A percentile compares a stretch with the other conserved stretches of the same genome.
Conservation (phyloP, 2,888 invertebrate species). For the Amphipyra tragopoginis region DNA sequence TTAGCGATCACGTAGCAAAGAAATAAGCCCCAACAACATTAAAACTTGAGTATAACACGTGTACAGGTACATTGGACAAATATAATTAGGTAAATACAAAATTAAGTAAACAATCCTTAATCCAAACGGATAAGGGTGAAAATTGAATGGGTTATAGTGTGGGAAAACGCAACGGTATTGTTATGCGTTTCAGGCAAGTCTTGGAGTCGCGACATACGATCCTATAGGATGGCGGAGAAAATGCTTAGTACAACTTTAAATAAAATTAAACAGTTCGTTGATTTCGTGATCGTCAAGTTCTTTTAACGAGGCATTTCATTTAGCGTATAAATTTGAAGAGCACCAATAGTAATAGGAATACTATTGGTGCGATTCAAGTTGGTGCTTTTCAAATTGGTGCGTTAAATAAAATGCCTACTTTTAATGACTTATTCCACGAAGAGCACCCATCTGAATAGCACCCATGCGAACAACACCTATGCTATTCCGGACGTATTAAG, state of each 20-base stretch:
- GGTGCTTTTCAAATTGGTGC: too few relatives aligned
- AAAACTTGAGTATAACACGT: slow-evolving; percentile 71
- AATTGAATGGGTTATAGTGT: slow-evolving; percentile 32
- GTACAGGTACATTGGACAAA: slow-evolving; percentile 61
- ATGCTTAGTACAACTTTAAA: not conserved
- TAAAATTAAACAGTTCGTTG: too few relatives aligned
- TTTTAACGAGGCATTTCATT: too few relatives aligned
- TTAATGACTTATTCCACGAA: too few relatives aligned
- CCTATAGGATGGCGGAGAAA: slow-evolving; percentile 16
- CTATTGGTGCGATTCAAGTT: too few relatives aligned
- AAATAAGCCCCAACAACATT: slow-evolving; percentile 72
- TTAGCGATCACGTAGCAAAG: slow-evolving; percentile 69
- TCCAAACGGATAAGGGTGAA: slow-evolving; percentile 29
- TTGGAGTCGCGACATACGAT: slow-evolving; percentile 56
- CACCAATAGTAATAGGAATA: too few relatives aligned
- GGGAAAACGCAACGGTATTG: slow-evolving; percentile 55
- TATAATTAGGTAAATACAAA: slow-evolving; percentile 34
- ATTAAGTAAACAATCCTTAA: slow-evolving; percentile 31
- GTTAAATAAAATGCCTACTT: too few relatives aligned
- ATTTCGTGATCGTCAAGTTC: too few relatives aligned
- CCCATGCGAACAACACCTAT: too few relatives aligned
- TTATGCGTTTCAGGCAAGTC: slow-evolving; percentile 62
- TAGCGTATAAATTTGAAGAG: too few relatives aligned
- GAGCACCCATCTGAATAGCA: too few relatives aligned
- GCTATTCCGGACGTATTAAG: too few relatives aligned